Conservation (phyloP, 2,113 vertebrate genomes). For the Dendropsophus ebraccatus region DNA sequence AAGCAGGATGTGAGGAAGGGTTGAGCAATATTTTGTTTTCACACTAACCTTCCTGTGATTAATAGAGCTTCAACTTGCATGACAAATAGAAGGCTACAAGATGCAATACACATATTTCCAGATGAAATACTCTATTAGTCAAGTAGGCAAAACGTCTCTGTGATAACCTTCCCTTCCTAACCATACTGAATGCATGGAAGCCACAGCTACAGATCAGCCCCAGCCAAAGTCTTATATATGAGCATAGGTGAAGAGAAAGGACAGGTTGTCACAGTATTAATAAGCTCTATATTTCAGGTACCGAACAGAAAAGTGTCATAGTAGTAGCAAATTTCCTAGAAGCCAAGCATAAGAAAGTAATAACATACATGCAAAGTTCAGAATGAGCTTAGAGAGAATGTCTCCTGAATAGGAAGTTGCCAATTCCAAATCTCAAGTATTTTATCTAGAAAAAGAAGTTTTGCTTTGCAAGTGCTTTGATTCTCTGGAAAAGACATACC, state of each 20-base stretch:
- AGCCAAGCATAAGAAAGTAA: not conserved
- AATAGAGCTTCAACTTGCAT: not conserved
- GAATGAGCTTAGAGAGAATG: not conserved
- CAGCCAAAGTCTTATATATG: not conserved
- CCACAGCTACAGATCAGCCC: not conserved
- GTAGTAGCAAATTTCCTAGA: not conserved
- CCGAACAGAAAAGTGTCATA: no score
- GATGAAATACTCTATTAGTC: not conserved
- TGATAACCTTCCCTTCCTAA: not conserved
- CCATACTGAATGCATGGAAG: not conserved
- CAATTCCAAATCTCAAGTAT: no score
- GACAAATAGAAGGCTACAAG: not conserved
- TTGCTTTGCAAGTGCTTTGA: no score
- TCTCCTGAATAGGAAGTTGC: not conserved
- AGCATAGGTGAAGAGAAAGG: not conserved
- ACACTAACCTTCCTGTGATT: not conserved
- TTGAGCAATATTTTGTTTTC: conserved; percentile 1
- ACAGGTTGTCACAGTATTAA: not conserved
- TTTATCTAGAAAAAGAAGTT: no score
- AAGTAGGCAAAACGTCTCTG: not conserved
- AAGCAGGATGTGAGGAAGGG: not conserved
- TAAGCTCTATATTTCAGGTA: not conserved
- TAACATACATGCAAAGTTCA: not conserved
- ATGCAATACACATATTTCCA: not conserved
- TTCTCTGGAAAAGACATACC: no score